Base-by-base conservation (phyloP, 1,140 invertebrate genomes). In the Brachionus manjavacas region DNA sequence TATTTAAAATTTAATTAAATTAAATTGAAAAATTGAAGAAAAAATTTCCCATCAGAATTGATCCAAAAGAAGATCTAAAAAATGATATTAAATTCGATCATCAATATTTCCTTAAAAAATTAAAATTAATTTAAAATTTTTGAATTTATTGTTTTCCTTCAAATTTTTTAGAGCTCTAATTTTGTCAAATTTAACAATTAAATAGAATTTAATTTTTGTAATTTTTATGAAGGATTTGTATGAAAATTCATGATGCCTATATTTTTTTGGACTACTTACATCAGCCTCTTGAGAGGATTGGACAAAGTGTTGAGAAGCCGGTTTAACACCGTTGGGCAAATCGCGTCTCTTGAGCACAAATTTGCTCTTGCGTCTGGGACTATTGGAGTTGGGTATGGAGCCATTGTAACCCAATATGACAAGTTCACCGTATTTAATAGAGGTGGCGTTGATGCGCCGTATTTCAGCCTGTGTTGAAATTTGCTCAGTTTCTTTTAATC, bases 271-370 rank as follows among this genome's bases (percentile, higher is more conserved):
- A 9, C n/a, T 23, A 20, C n/a, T 60, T 60, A 60, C 52, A n/a
- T 80, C 46, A 25, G 31, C 84, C 28, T 79, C 76, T 66, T 83
- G 79, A 12, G 52, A 28, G 3, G 14, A 84, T 84, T 87, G 87
- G 84, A 98, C 96, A 85, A 96, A 93, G 89, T 98, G 98, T 90
- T 97, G 95, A 89, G 94, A 95, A 64, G 94, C 96, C 86, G 95
- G 93, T 87, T 95, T 95, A 25, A 99, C 96, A 43, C 96, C 96
- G 90, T 97, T 98, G 41, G 96, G 91, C 85, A 92, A 91, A 80
- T 92, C 91, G 86, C 95, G 92, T 89, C 95, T 93, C 89, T 93
- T 94, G 28, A 98, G 90, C 83, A 96, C 92, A 91, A 97, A 98
- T 91, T 98, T 97, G 90, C 95, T 97, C 87, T 94, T 92, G 87